phyloP scores from a whole-genome alignment of 2,888 invertebrate genomes.

The Coelogynopora nodosa region DNA sequence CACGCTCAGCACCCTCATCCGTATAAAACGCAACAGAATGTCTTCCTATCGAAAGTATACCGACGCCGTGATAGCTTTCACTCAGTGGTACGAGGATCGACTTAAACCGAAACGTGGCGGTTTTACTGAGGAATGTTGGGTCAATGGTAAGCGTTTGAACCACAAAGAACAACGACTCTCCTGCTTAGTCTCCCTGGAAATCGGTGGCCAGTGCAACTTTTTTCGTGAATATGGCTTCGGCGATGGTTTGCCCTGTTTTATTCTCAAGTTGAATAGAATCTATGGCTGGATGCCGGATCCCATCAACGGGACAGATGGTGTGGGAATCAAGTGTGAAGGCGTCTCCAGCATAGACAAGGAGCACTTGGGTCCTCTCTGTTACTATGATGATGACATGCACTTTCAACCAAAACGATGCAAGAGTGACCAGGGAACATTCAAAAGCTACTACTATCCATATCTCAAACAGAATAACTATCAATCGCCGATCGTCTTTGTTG shows the following conservation, averaged over 20 bases:
- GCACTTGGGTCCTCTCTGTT: constrained; percentile 39
- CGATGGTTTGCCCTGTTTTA: constrained; percentile 40
- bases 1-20: not conserved
- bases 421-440: constrained; percentile 56
- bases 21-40: not conserved
- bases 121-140: not conserved
- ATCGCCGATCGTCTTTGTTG: constrained; percentile 62
- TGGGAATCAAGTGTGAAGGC: constrained; percentile 44
- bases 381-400: constrained; percentile 38
- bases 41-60: constrained; percentile 25
- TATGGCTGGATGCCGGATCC: constrained; percentile 46
- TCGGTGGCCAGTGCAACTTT: constrained; percentile 13
- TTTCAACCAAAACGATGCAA: constrained; percentile 46
- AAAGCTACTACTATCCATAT: constrained; percentile 67
- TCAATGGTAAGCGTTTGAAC: not conserved
- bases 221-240: constrained; percentile 32
- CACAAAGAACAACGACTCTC: not conserved
- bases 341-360: constrained; percentile 36
- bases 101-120: not conserved
- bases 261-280: constrained; percentile 42
- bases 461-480: constrained; percentile 62
- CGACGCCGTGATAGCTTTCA: constrained; percentile 32
- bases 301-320: not conserved
- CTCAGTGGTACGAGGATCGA: constrained; percentile 35
- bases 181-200: not conserved